These are phyloP conservation scores for Nannospalax galili DNA, from an alignment of 2,113 vertebrate species.

Conservation along the genomic window DNA sequence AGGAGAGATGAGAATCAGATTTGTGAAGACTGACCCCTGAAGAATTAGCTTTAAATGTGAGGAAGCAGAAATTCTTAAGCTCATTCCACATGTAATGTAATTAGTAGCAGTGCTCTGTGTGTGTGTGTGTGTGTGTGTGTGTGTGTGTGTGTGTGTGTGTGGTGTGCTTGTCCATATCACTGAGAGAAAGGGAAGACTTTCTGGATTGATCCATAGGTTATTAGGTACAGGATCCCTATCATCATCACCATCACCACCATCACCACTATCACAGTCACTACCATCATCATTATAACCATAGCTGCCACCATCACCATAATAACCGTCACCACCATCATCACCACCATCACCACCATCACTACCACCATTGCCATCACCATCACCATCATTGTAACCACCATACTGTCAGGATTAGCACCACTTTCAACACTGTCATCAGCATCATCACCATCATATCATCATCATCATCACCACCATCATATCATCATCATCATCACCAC, in stretches of 20 bases:
- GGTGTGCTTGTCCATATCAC: too few species aligned
- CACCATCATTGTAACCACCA: too few species aligned
- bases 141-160: neutral
- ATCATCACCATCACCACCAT: too few species aligned
- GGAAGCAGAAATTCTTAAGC: accelerated
- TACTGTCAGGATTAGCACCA: neutral
- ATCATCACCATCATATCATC: neutral
- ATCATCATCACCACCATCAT: neutral
- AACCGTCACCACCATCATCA: too few species aligned
- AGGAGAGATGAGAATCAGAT: too few species aligned
- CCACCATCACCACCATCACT: neutral
- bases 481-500: neutral
- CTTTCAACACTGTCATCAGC: neutral
- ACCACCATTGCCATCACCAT: neutral
- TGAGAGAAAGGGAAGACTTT: neutral
- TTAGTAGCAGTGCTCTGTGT: neutral
- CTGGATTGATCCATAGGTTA: neutral
- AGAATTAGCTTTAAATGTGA: neutral
- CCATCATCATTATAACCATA: neutral
- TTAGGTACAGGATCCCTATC: neutral
- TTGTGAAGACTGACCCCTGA: accelerated
- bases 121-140: neutral
- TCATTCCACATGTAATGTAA: neutral
- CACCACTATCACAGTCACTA: too few species aligned
- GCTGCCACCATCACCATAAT: too few species aligned